phyloP scores from a whole-genome alignment of 2,113 vertebrate genomes.

The Oxyruncus cristatus region DNA sequence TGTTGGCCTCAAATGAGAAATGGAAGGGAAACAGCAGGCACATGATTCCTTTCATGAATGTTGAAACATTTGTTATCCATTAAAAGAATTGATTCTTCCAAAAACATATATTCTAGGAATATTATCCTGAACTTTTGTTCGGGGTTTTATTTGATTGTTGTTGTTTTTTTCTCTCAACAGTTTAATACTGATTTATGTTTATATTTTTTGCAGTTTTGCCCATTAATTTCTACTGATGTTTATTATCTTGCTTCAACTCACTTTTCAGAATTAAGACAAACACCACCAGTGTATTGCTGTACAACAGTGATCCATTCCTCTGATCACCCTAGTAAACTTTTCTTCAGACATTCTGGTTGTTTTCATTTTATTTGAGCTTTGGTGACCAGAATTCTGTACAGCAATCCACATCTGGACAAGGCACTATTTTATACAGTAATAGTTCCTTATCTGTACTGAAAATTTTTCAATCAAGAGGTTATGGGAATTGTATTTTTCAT shows the following conservation, averaged over 20 bases:
- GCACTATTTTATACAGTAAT: neutral
- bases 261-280: neutral
- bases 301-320: neutral
- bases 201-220: neutral
- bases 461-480: neutral
- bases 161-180: neutral
- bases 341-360: neutral
- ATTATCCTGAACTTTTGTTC: neutral
- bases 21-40: neutral
- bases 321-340: neutral
- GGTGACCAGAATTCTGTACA: neutral
- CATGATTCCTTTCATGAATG: neutral
- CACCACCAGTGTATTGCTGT: neutral
- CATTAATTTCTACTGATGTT: neutral
- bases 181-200: neutral
- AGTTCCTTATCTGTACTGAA: neutral
- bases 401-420: neutral
- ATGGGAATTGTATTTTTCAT: neutral
- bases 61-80: neutral
- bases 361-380: neutral
- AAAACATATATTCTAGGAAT: neutral
- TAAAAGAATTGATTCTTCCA: neutral
- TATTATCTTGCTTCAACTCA: neutral
- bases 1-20: neutral
- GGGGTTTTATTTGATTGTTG: neutral